Evolutionary conservation across 2,113 vertebrate genomes (phyloP).

Genomic region (Zapornia atra): DNA sequence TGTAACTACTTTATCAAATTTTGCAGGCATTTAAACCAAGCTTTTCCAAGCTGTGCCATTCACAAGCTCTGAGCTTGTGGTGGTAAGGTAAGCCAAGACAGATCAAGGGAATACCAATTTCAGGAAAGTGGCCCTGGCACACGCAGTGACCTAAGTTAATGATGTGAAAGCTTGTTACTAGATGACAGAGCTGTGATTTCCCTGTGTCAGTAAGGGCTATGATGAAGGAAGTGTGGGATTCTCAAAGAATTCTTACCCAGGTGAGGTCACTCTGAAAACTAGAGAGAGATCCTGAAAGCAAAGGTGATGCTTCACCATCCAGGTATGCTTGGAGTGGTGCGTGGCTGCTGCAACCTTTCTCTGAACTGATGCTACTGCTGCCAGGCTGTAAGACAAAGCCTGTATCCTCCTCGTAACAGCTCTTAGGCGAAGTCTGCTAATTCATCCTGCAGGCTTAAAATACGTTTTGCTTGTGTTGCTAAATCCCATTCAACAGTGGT

Average conservation of each 20-base stretch:
- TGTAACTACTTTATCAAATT: not conserved
- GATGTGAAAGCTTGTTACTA: not conserved
- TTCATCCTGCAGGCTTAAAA: not conserved
- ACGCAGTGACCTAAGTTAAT: not conserved
- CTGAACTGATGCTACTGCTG: not conserved
- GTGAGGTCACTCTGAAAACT: not conserved
- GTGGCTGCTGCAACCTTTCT: not conserved
- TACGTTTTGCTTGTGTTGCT: not conserved
- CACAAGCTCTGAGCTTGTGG: not conserved
- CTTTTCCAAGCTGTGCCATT: not conserved
- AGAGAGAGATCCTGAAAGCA: not conserved
- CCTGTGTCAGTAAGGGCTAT: not conserved
- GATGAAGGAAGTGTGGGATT: not conserved
- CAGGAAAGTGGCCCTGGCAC: too few relatives aligned
- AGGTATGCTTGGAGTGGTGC: not conserved
- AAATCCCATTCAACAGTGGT: not conserved
- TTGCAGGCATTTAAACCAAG: not conserved
- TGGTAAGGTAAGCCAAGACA: not conserved
- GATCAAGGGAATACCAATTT: not conserved
- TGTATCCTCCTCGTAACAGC: not conserved
- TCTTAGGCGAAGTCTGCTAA: not conserved
- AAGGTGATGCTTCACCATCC: not conserved
- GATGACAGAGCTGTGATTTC: not conserved
- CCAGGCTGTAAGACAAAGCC: not conserved
- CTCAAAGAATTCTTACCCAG: not conserved